Evolutionary conservation across 2,888 invertebrate species (phyloP).

Genomic region (Trypoxylon attenuatum): DNA sequence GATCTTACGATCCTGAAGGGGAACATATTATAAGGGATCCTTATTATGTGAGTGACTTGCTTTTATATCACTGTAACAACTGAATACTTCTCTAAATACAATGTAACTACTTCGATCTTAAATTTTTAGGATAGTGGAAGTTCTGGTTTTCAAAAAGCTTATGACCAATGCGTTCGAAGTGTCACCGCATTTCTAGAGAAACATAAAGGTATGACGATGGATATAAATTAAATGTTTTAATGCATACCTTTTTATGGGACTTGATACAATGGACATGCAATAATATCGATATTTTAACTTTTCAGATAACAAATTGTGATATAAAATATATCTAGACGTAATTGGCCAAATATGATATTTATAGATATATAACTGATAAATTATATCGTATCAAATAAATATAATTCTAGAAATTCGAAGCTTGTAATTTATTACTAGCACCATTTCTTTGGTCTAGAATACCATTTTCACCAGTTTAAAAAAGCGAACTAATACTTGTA

Average conservation of each 20-base stretch:
- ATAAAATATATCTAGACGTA: neutral
- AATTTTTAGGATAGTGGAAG: slow-evolving; percentile 78
- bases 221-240: neutral
- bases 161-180: slow-evolving; percentile 83
- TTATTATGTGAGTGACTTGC: slow-evolving; percentile 83
- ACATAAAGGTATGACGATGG: slow-evolving; percentile 23
- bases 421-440: no score
- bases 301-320: slow-evolving; percentile 7
- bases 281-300: neutral
- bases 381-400: no score
- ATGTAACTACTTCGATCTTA: neutral
- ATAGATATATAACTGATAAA: no score
- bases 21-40: slow-evolving; percentile 92
- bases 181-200: slow-evolving; percentile 80
- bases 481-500: no score
- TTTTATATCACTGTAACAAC: neutral
- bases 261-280: no score
- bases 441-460: no score
- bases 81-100: neutral
- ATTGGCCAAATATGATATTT: no score
- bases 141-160: slow-evolving; percentile 85
- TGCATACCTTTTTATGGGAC: no score
- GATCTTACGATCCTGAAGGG: slow-evolving; percentile 89
- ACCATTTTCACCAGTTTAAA: no score
- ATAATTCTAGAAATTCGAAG: no score